These are phyloP conservation scores for Danaus plexippus DNA, from an alignment of 1,140 invertebrate species.

Conservation along the genomic window DNA sequence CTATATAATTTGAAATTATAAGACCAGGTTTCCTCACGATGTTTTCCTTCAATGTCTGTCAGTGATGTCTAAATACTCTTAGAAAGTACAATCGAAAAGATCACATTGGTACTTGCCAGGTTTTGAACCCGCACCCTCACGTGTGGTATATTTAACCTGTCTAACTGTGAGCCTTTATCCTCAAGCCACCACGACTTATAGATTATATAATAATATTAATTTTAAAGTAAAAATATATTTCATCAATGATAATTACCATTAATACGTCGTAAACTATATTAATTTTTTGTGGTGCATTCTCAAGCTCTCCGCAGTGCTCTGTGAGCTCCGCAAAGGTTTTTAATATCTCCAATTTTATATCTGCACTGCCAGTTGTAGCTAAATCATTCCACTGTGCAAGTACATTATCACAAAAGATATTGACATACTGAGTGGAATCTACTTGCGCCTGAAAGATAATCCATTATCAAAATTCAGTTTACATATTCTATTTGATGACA, in stretches of 20 bases:
- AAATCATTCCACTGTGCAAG: constrained; percentile 78
- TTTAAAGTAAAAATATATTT: constrained; percentile 2
- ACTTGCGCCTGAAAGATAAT: constrained; percentile 83
- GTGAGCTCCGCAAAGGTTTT: constrained; percentile 91
- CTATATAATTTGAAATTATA: too few relatives aligned
- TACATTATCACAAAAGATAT: constrained; percentile 90
- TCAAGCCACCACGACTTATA: too few relatives aligned
- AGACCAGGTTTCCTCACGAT: too few relatives aligned
- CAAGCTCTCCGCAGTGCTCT: constrained; percentile 81
- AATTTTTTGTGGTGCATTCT: constrained; percentile 82
- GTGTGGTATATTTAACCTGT: too few relatives aligned
- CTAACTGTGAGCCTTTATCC: too few relatives aligned
- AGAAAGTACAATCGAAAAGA: too few relatives aligned
- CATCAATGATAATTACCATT: constrained; percentile 76
- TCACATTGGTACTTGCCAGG: too few relatives aligned
- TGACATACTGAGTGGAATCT: constrained; percentile 88
- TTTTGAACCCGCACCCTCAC: too few relatives aligned
- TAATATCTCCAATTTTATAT: constrained; percentile 85
- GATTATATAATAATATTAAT: constrained; percentile 2
- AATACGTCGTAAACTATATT: constrained; percentile 83
- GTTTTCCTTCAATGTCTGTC: too few relatives aligned
- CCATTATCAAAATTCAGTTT: constrained; percentile 7
- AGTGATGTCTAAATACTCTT: too few relatives aligned
- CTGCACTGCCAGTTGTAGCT: constrained; percentile 75
- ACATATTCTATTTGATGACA: neutral